A percentile compares a stretch with the other conserved stretches of the same genome.
These are phyloP conservation scores for Camelus bactrianus DNA, from an alignment of 2,113 vertebrate species.

Conservation along the genomic window DNA sequence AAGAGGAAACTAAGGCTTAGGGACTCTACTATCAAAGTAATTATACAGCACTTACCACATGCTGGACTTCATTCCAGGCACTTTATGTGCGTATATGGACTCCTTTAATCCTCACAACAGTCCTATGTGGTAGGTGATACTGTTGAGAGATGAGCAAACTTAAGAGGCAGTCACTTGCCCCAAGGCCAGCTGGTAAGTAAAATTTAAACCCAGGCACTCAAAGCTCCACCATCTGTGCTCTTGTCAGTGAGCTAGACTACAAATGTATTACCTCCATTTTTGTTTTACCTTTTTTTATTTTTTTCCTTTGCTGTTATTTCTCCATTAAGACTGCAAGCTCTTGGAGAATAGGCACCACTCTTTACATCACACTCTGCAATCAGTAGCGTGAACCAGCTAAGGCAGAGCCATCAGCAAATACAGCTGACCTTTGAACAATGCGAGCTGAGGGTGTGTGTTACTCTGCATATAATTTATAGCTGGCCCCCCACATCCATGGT, in stretches of 20 bases:
- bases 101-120: neutral
- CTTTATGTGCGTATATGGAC: neutral
- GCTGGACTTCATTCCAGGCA: neutral
- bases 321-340: neutral
- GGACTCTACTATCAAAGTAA: neutral
- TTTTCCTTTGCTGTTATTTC: neutral
- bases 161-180: neutral
- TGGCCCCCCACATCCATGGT: neutral
- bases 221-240: neutral
- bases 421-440: neutral
- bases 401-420: neutral
- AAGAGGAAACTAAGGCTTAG: constrained; percentile 21
- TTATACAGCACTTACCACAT: neutral
- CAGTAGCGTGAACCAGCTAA: neutral
- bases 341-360: neutral
- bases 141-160: neutral
- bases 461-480: neutral
- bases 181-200: neutral
- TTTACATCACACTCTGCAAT: neutral
- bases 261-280: neutral
- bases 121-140: neutral
- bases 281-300: neutral
- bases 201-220: neutral
- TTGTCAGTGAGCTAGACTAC: neutral
- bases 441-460: neutral